phyloP scores from a whole-genome alignment of 2,113 vertebrate species.

The Coracopsis vasa region DNA sequence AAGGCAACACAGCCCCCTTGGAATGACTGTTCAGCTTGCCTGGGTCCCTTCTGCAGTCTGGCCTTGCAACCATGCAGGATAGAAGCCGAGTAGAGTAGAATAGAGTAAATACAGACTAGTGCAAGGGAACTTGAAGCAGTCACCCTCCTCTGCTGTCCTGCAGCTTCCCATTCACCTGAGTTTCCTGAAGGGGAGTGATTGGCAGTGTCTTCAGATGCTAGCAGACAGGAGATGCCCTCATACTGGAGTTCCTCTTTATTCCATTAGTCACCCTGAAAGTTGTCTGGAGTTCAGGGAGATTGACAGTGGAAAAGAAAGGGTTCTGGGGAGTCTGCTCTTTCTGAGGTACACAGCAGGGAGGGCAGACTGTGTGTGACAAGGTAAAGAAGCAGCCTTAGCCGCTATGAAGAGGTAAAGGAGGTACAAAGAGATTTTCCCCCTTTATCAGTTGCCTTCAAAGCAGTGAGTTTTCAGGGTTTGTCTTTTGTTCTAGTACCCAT shows the following conservation, averaged over 20 bases:
- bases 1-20: not conserved
- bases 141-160: not conserved
- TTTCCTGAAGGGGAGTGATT: not conserved
- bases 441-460: not conserved
- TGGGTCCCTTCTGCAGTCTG: not conserved
- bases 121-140: not conserved
- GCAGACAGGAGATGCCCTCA: not conserved
- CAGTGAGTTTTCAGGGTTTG: not conserved
- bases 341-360: not conserved
- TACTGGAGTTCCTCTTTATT: not conserved
- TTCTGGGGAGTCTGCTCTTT: not conserved
- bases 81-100: not conserved
- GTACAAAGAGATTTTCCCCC: not conserved
- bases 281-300: not conserved
- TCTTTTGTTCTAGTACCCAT: not conserved
- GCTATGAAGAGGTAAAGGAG: not conserved
- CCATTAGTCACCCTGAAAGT: not conserved
- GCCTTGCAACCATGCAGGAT: not conserved
- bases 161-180: not conserved
- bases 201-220: not conserved
- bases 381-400: not conserved
- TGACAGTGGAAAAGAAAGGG: not conserved
- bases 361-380: not conserved
- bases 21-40: not conserved
- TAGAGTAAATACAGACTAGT: not conserved